These are phyloP conservation scores for Caenorhabditis brenneri DNA, from an alignment of 1,140 invertebrate genomes.

Conservation along the genomic window DNA sequence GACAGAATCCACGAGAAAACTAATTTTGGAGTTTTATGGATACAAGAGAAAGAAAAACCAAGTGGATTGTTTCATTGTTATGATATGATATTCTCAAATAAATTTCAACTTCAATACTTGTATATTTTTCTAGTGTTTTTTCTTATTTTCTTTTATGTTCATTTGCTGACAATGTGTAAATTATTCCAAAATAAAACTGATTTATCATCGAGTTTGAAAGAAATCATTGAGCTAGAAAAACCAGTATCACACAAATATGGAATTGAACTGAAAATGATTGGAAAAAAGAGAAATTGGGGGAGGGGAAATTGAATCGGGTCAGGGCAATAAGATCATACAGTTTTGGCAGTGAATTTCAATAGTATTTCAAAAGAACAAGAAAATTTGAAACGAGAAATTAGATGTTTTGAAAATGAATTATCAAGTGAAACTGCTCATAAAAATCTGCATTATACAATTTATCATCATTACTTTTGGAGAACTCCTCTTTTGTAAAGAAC, in stretches of 20 bases:
- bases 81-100: no score
- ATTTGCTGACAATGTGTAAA: no score
- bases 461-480: neutral
- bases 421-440: no score
- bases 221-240: neutral
- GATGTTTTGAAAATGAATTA: no score
- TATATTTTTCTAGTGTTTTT: no score
- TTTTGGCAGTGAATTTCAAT: neutral
- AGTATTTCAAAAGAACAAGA: neutral
- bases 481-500: neutral
- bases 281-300: neutral
- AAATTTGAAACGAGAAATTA: neutral
- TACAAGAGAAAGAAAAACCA: no score
- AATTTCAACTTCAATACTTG: no score
- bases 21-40: neutral
- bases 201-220: neutral
- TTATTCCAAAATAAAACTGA: neutral
- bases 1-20: neutral
- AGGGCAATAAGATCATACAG: neutral
- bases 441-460: neutral
- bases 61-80: no score
- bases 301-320: no score
- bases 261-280: neutral
- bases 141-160: no score
- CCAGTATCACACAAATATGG: neutral